These are phyloP conservation scores for Ammodytes dubius DNA, from an alignment of 2,113 vertebrate genomes.

Conservation along the genomic window DNA sequence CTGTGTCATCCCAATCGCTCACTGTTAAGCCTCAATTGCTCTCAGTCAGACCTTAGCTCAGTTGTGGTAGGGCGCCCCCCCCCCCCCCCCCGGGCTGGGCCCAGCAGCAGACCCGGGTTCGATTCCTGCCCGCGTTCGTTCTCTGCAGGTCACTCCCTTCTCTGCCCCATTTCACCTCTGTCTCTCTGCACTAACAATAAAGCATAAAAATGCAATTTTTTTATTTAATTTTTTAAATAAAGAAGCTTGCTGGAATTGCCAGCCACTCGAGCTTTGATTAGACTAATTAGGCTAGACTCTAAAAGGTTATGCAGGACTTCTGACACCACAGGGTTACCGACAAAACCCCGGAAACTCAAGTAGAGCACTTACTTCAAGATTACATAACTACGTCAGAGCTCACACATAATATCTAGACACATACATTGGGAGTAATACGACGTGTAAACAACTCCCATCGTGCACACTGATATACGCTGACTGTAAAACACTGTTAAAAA, in stretches of 20 bases:
- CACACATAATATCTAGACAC: conserved; percentile 10
- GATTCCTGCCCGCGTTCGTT: no score
- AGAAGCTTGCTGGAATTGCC: neutral
- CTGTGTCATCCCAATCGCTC: no score
- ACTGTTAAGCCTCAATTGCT: no score
- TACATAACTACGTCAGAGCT: conserved; percentile 52
- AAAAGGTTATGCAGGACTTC: conserved; percentile 27
- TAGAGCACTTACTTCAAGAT: conserved; percentile 31
- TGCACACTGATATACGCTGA: neutral
- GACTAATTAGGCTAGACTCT: conserved; percentile 2
- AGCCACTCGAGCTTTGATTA: neutral
- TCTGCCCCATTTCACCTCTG: no score
- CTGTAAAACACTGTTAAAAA: neutral
- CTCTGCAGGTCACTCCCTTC: no score
- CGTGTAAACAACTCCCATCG: conserved; percentile 19
- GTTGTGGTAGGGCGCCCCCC: no score
- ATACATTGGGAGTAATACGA: neutral
- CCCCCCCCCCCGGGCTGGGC: no score
- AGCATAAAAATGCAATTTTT: no score
- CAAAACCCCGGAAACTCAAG: conserved; percentile 22
- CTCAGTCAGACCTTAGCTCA: no score
- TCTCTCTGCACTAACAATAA: no score
- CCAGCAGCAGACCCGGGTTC: no score
- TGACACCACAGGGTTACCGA: conserved; percentile 5
- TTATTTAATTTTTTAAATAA: no score